Evolutionary conservation across 2,113 vertebrate genomes (phyloP), one percentile per base, ranked within the genome.

Genomic region (Ramphastos sulfuratus): DNA sequence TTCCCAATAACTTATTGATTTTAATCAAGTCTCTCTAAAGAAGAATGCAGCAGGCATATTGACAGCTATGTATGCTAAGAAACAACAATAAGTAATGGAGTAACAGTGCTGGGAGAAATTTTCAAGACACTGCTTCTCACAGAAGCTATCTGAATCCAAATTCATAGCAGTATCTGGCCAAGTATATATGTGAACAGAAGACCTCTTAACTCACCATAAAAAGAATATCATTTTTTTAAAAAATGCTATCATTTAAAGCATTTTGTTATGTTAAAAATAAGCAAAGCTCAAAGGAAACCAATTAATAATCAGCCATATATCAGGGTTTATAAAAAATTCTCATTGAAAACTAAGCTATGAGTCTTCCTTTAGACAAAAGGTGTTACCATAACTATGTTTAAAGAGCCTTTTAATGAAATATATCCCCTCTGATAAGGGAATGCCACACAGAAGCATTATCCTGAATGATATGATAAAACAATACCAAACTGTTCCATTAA

Each of bases 1-100:
- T 97, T 97, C 93, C 95, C 96, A 97, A 96, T 97, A 97, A 96
- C 84, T 95, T 87, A 95, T 74, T 94, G 97, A 96, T 97, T 97
- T 92, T 93, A 95, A 97, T 96, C 95, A 94, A 97, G 93, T 96
- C 91, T 96, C 95, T 96, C 90, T n/a, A 15, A 91, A 97, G 93
- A 85, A 92, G 94, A 85, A 85, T 60, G 93, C 92, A 95, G 93
- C 67, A 59, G 94, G 89, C 93, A 95, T 58, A 90, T 18, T 85
- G 95, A 89, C 96, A 95, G 94, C 70, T 87, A 28, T 2, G 42
- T 69, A 85, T 89, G 88, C 48, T 64, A 69, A 67, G 31, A 61
- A 93, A 86, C 39, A 92, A 56, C 50, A 80, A 70, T 4, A 82
- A 54, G 58, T 5, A 67, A 78, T 75, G 83, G 92, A 93, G 87